Evolutionary conservation across 2,888 invertebrate genomes (phyloP).

Genomic region (Clanis bilineata): DNA sequence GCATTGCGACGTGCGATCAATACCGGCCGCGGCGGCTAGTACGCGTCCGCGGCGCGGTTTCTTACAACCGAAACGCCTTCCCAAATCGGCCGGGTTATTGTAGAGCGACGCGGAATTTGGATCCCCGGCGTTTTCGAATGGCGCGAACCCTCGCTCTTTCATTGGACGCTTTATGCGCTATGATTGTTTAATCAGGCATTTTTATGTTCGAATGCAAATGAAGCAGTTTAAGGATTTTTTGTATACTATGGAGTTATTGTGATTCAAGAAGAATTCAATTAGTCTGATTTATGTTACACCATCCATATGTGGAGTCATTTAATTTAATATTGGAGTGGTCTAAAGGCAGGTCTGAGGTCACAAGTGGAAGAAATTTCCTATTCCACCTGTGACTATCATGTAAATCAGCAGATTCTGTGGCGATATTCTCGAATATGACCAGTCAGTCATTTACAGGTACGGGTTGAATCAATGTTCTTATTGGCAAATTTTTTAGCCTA

Average conservation of each 20-base stretch:
- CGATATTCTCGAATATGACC: too few relatives aligned
- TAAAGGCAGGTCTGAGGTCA: too few relatives aligned
- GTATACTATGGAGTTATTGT: neutral
- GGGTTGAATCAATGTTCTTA: too few relatives aligned
- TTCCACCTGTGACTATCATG: too few relatives aligned
- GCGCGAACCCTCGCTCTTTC: neutral
- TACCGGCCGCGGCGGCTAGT: slow-evolving; percentile 51
- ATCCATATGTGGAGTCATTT: neutral
- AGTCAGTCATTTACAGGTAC: too few relatives aligned
- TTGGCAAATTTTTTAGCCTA: too few relatives aligned
- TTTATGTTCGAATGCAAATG: slow-evolving; percentile 7
- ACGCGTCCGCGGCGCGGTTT: slow-evolving; percentile 46
- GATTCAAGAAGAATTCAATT: too few relatives aligned
- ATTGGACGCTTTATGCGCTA: slow-evolving; percentile 10
- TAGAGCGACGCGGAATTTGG: slow-evolving; percentile 25
- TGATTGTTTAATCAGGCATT: slow-evolving; percentile 13
- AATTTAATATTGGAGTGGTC: too few relatives aligned
- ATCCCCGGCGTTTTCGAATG: slow-evolving; percentile 9
- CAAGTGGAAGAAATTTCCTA: too few relatives aligned
- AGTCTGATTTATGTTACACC: too few relatives aligned
- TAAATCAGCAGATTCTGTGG: too few relatives aligned
- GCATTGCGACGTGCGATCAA: slow-evolving; percentile 63
- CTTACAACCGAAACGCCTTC: slow-evolving; percentile 32
- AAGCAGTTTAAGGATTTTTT: neutral
- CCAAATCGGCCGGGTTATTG: slow-evolving; percentile 41